phyloP scores from a whole-genome alignment of 2,888 invertebrate genomes.

The Bursaphelenchus okinawaensis region DNA sequence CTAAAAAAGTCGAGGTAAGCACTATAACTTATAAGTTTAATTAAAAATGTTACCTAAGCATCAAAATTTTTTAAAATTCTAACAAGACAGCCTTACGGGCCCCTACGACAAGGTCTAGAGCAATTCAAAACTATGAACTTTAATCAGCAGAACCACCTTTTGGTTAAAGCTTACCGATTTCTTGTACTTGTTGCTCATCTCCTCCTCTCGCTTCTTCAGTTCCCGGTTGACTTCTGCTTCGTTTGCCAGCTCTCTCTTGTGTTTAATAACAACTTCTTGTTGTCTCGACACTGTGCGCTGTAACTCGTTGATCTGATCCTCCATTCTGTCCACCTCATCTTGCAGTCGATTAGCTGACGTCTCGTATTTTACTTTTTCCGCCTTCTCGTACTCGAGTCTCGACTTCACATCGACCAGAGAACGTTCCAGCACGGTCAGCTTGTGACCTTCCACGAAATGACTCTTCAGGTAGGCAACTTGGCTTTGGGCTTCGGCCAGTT shows the following conservation, averaged over 20 bases:
- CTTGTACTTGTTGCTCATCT: constrained; percentile 23
- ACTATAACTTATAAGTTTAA: too few relatives aligned
- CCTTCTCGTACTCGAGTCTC: constrained; percentile 81
- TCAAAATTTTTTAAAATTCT: too few relatives aligned
- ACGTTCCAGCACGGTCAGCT: constrained; percentile 66
- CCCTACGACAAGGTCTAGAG: too few relatives aligned
- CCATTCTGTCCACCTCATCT: constrained; percentile 36
- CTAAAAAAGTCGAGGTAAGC: constrained; percentile 19
- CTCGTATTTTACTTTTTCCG: constrained; percentile 67
- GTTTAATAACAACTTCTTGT: constrained; percentile 14
- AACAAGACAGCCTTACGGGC: too few relatives aligned
- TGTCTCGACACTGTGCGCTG: constrained; percentile 23
- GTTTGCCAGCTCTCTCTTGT: constrained; percentile 13
- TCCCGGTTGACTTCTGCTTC: constrained; percentile 27
- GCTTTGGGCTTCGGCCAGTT: constrained; percentile 29
- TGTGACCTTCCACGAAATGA: constrained; percentile 62
- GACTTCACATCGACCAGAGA: constrained; percentile 83
- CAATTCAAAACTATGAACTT: not conserved
- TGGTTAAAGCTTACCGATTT: constrained; percentile 8
- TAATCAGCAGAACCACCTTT: too few relatives aligned
- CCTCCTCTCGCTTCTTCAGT: constrained; percentile 26
- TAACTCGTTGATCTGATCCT: constrained; percentile 28
- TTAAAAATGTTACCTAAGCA: too few relatives aligned
- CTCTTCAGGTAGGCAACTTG: constrained; percentile 59
- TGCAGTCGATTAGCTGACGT: constrained; percentile 26